A percentile compares a stretch with the other conserved stretches of the same genome.
Evolutionary conservation across 2,888 invertebrate species (phyloP).

Genomic region (Leucozona laternaria): DNA sequence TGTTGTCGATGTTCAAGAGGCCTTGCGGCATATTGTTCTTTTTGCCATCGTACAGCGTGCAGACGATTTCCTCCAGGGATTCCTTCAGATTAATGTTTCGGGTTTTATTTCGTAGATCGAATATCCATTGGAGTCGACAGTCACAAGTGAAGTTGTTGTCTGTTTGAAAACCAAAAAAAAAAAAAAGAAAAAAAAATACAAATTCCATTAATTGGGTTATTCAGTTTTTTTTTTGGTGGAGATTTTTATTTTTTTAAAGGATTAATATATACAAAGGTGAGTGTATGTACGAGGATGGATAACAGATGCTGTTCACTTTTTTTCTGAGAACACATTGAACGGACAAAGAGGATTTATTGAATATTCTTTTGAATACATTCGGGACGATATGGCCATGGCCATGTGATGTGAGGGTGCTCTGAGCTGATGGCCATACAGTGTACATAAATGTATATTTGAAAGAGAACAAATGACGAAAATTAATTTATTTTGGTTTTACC

Average conservation of each 20-base stretch:
- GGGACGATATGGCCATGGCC: background rate
- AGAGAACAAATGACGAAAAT: conserved; percentile 19
- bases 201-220: conserved; percentile 70
- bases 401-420: background rate
- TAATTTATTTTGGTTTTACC: conserved; percentile 12
- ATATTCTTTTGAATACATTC: conserved; percentile 39
- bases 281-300: background rate
- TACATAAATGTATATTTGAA: conserved; percentile 8
- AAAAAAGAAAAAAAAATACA: conserved; percentile 57
- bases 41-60: conserved; percentile 85
- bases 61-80: conserved; percentile 89
- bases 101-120: conserved; percentile 89
- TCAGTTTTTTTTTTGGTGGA: conserved; percentile 21
- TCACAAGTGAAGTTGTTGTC: conserved; percentile 93
- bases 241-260: conserved; percentile 1
- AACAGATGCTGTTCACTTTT: conserved; percentile 18
- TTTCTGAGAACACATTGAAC: background rate
- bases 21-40: conserved; percentile 66
- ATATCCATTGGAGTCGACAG: conserved; percentile 92
- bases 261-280: background rate
- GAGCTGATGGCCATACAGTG: background rate
- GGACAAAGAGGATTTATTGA: conserved; percentile 30
- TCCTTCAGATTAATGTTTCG: conserved; percentile 88
- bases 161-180: conserved; percentile 84
- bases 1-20: conserved; percentile 69